phyloP scores from a whole-genome alignment of 2,888 invertebrate species.

The Embidobia sp. region DNA sequence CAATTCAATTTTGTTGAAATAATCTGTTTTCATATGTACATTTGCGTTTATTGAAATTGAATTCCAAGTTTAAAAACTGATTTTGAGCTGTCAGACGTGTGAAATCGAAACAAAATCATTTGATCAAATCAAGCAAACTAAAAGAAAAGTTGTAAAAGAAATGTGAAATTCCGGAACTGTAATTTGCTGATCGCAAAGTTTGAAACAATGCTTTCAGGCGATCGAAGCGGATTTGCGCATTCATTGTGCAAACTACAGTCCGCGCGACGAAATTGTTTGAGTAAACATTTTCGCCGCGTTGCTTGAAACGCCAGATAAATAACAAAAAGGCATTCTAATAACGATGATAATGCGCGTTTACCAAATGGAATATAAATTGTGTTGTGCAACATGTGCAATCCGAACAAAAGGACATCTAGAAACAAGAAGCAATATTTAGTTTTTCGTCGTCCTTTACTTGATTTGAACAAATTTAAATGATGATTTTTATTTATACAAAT shows the following conservation, averaged over 20 bases:
- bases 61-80: no score
- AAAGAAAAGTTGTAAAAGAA: conserved; percentile 17
- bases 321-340: conserved; percentile 30
- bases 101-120: conserved; percentile 19
- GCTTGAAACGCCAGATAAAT: conserved; percentile 10
- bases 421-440: conserved; percentile 43
- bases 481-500: no score
- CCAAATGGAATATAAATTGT: conserved; percentile 64
- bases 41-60: no score
- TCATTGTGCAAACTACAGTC: conserved; percentile 33
- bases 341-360: conserved; percentile 44
- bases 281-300: conserved; percentile 7
- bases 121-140: conserved; percentile 62
- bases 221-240: no score
- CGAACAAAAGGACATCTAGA: conserved; percentile 63
- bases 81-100: no score
- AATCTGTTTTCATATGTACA: no score
- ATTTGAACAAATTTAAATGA: conserved; percentile 46
- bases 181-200: no score
- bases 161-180: conserved; percentile 8
- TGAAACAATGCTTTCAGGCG: no score
- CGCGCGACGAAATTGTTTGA: conserved; percentile 30
- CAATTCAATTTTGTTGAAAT: no score
- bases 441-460: conserved; percentile 24
- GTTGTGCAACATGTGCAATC: conserved; percentile 62